Evolutionary conservation across 2,888 invertebrate species (phyloP).

Genomic region (Lithophane ornitopus): DNA sequence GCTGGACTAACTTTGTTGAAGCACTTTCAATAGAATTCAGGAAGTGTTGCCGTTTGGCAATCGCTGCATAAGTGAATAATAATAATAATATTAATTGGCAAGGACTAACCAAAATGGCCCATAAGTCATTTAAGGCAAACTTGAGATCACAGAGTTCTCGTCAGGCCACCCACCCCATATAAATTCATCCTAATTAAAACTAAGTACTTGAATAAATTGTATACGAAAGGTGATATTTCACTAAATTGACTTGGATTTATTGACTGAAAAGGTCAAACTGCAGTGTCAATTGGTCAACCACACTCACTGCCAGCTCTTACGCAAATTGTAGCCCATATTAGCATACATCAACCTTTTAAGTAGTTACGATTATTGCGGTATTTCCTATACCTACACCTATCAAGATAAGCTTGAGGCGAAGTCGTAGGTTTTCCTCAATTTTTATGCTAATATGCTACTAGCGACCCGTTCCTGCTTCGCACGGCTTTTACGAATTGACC

Average conservation of each 20-base stretch:
- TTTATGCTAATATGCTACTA: slow-evolving; percentile 3
- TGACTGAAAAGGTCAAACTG: slow-evolving; percentile 57
- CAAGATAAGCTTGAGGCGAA: slow-evolving; percentile 39
- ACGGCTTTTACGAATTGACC: too few species aligned
- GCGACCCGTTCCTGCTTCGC: too few species aligned
- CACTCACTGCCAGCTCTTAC: slow-evolving; percentile 26
- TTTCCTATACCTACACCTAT: slow-evolving; percentile 20
- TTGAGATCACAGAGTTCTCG: slow-evolving; percentile 5
- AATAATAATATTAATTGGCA: slow-evolving; percentile 4
- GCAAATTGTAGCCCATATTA: slow-evolving; percentile 32
- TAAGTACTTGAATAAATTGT: slow-evolving; percentile 36
- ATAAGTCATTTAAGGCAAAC: background rate
- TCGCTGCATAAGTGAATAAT: background rate
- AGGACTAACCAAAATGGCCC: background rate
- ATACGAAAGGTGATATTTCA: slow-evolving; percentile 45
- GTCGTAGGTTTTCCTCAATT: slow-evolving; percentile 26
- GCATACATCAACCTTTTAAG: slow-evolving; percentile 46
- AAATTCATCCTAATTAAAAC: slow-evolving; percentile 41
- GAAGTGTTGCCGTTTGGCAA: background rate
- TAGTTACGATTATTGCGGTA: slow-evolving; percentile 23
- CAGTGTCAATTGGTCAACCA: slow-evolving; percentile 58
- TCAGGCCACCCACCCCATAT: slow-evolving; percentile 1
- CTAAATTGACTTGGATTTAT: slow-evolving; percentile 57
- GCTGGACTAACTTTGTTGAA: background rate
- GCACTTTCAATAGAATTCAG: background rate